Percentiles rank a stretch among this genome's conserved stretches.
phyloP scores from a whole-genome alignment of 2,888 invertebrate species.

The Drosophila mulleri region DNA sequence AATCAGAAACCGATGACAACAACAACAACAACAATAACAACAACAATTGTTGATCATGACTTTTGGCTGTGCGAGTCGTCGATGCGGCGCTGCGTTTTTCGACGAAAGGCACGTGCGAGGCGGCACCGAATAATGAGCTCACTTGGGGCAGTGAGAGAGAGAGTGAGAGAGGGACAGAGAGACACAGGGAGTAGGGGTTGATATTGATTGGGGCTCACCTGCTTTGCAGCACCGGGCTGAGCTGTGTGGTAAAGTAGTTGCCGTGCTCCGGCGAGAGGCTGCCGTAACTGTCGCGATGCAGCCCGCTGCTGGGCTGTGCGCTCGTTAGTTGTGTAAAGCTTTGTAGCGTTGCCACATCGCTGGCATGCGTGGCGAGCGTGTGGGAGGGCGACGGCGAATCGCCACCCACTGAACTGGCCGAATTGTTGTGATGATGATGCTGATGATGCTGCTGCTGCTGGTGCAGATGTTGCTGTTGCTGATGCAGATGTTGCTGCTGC shows the following conservation, averaged over 20 bases:
- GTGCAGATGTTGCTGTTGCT: constrained; percentile 42
- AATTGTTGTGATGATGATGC: constrained; percentile 77
- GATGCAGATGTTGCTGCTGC: constrained; percentile 54
- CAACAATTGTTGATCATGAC: constrained; percentile 67
- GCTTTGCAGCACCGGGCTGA: constrained; percentile 80
- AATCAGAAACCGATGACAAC: constrained; percentile 58
- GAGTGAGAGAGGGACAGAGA: neutral
- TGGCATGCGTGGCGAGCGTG: constrained; percentile 61
- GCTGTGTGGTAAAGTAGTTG: constrained; percentile 75
- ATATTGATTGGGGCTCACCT: constrained; percentile 73
- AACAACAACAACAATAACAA: constrained; percentile 8
- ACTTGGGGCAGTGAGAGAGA: constrained; percentile 17
- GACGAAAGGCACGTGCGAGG: constrained; percentile 71
- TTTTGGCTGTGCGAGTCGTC: constrained; percentile 68
- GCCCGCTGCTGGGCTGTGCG: constrained; percentile 60
- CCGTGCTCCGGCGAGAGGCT: constrained; percentile 81
- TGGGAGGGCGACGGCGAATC: constrained; percentile 83
- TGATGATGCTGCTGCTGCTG: constrained; percentile 55
- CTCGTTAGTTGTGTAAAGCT: constrained; percentile 84
- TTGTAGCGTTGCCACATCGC: constrained; percentile 78
- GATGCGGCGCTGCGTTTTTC: constrained; percentile 56
- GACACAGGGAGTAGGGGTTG: neutral
- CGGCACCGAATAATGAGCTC: constrained; percentile 64
- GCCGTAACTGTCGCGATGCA: constrained; percentile 81
- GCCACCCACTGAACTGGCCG: constrained; percentile 82